phyloP scores from a whole-genome alignment of 2,888 invertebrate species.

The Deroplatys truncata region DNA sequence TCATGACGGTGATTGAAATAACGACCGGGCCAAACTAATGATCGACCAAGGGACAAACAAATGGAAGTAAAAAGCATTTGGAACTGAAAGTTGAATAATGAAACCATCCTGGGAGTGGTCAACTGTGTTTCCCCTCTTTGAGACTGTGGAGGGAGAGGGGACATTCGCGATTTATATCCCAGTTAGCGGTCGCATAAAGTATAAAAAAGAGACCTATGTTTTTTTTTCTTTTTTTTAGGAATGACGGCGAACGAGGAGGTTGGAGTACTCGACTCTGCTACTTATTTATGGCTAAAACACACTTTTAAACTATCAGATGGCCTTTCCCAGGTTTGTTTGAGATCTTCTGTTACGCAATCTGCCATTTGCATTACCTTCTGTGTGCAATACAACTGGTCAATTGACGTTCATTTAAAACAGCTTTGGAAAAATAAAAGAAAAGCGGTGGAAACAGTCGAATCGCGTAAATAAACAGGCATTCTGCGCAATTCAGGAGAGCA shows the following conservation, averaged over 20 bases:
- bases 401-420: not conserved
- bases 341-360: not conserved
- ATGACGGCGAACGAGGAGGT: not conserved
- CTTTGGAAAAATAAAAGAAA: too few relatives aligned
- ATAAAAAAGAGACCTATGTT: not conserved
- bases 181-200: slow-evolving; percentile 4
- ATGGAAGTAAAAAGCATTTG: slow-evolving; percentile 3
- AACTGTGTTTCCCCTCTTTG: not conserved
- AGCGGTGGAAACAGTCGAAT: too few relatives aligned
- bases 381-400: not conserved
- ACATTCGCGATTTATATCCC: not conserved
- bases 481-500: too few relatives aligned
- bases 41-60: not conserved
- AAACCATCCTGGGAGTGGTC: not conserved
- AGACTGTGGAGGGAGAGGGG: not conserved
- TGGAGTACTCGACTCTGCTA: not conserved
- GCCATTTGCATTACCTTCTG: not conserved
- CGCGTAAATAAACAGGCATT: too few relatives aligned
- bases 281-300: not conserved
- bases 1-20: not conserved
- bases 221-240: not conserved
- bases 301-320: not conserved
- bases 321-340: not conserved
- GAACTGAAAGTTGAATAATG: not conserved
- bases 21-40: not conserved